A percentile compares a stretch with the other conserved stretches of the same genome.
Conservation (phyloP, 2,113 vertebrate genomes). For the Ptilonorhynchus violaceus region DNA sequence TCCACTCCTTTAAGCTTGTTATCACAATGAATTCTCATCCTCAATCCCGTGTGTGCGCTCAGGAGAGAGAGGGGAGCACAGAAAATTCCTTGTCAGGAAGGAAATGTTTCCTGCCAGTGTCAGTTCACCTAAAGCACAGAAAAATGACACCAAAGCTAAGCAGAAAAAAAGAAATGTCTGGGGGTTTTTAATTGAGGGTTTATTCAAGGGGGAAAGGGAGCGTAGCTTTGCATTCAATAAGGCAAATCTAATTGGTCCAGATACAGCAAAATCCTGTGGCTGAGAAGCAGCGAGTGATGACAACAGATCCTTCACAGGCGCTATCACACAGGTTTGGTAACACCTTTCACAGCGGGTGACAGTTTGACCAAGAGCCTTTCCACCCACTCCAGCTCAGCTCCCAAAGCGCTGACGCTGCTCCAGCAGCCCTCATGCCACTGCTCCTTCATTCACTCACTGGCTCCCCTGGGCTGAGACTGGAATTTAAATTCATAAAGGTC, state of each 20-base stretch:
- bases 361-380: background rate
- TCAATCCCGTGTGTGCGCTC: background rate
- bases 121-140: background rate
- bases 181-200: background rate
- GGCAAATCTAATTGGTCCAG: background rate
- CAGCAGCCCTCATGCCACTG: background rate
- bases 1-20: background rate
- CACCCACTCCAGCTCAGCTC: background rate
- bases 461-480: background rate
- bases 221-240: background rate
- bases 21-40: background rate
- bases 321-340: background rate
- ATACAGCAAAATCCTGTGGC: background rate
- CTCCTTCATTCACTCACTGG: background rate
- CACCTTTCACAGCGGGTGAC: background rate
- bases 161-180: background rate
- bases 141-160: background rate
- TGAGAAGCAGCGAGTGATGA: background rate
- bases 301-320: background rate
- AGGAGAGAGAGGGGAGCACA: background rate
- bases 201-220: background rate
- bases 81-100: background rate
- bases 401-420: fast-evolving
- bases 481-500: conserved; percentile 40
- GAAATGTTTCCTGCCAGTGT: background rate